phyloP scores from a whole-genome alignment of 2,797 vertebrate genomes.

The Arrhamphus sclerolepis region DNA sequence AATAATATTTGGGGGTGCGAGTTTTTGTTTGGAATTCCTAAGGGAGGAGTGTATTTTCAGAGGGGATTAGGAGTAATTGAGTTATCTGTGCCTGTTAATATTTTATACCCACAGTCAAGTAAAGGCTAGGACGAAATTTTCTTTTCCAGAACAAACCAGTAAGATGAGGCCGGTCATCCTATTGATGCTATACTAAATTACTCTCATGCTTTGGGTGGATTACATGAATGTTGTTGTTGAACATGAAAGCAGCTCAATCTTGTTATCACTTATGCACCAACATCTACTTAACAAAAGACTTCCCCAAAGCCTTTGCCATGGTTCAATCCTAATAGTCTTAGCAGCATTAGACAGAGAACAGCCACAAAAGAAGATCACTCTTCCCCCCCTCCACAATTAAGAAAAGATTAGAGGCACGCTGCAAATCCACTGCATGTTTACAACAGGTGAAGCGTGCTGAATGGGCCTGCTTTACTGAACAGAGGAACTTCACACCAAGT shows the following conservation, averaged over 20 bases:
- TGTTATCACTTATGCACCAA: conserved; percentile 71
- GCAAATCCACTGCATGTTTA: conserved; percentile 67
- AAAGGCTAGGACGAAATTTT: conserved; percentile 15
- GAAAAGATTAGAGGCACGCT: conserved; percentile 61
- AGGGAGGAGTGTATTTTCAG: too few relatives aligned
- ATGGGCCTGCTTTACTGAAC: conserved; percentile 32
- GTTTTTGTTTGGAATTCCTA: too few relatives aligned
- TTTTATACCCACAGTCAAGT: conserved; percentile 29
- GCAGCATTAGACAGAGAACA: conserved; percentile 69
- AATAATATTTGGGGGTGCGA: too few relatives aligned
- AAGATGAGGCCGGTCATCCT: conserved; percentile 34
- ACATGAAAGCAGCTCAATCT: conserved; percentile 75
- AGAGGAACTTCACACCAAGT: conserved; percentile 25
- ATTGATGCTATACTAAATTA: conserved; percentile 40
- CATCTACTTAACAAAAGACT: conserved; percentile 72
- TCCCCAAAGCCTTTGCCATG: conserved; percentile 70
- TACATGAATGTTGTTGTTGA: conserved; percentile 71
- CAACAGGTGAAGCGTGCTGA: conserved; percentile 51
- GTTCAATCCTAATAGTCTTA: conserved; percentile 77
- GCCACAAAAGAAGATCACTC: conserved; percentile 70
- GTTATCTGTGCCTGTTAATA: conserved; percentile 30
- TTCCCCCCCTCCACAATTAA: conserved; percentile 71
- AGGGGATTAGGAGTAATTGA: conserved; percentile 22
- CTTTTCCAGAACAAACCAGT: conserved; percentile 25
- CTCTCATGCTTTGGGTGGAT: conserved; percentile 55